Evolutionary conservation across 2,888 invertebrate species (phyloP).

Genomic region (Drosophila longiperda): DNA sequence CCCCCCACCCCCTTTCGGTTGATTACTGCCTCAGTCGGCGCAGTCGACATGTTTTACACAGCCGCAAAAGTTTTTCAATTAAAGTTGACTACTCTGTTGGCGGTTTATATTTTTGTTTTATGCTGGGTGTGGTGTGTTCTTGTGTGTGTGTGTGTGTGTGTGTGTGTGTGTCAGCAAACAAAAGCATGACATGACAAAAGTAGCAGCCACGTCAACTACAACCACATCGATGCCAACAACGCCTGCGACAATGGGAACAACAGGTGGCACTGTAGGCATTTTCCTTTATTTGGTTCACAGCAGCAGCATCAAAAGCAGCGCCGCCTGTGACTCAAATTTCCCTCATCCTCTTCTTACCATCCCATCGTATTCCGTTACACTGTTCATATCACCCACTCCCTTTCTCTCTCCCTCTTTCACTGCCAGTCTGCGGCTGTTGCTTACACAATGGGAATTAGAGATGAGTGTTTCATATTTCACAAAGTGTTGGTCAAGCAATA

Average conservation of each 20-base stretch:
- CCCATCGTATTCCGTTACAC: not conserved
- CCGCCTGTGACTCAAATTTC: constrained; percentile 17
- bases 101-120: not conserved
- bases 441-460: constrained; percentile 13
- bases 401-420: not conserved
- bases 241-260: constrained; percentile 11
- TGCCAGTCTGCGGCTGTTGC: not conserved
- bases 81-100: constrained; percentile 32
- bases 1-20: not conserved
- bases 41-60: constrained; percentile 28
- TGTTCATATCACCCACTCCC: not conserved
- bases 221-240: constrained; percentile 8
- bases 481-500: not conserved
- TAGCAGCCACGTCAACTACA: constrained; percentile 11
- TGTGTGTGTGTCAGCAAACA: constrained; percentile 22
- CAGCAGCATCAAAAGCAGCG: constrained; percentile 8
- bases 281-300: constrained; percentile 23
- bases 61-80: constrained; percentile 63
- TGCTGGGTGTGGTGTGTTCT: not conserved
- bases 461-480: constrained; percentile 8
- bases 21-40: not conserved
- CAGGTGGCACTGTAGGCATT: constrained; percentile 24
- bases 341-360: not conserved
- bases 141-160: not conserved
- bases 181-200: constrained; percentile 12